These are phyloP conservation scores for Molanna angustata DNA, from an alignment of 2,888 invertebrate genomes.

Conservation along the genomic window DNA sequence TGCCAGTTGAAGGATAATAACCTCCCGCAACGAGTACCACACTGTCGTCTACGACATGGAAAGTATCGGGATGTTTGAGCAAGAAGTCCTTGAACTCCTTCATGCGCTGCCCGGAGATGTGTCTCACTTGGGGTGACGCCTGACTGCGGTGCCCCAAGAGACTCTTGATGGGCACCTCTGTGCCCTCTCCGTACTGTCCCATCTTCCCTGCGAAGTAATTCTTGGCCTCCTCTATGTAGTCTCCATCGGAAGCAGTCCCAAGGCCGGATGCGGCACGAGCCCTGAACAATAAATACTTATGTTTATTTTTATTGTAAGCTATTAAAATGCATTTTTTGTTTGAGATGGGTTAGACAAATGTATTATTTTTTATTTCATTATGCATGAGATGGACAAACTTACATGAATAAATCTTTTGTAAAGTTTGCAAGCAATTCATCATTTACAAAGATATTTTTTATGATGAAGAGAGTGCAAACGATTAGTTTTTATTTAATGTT, in stretches of 20 bases:
- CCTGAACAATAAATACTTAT: no score
- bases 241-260: constrained; percentile 59
- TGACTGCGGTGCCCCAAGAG: constrained; percentile 94
- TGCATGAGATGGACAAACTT: no score
- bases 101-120: constrained; percentile 91
- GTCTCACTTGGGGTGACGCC: constrained; percentile 95
- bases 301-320: no score
- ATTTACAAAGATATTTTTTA: no score
- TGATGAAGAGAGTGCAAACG: no score
- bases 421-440: no score
- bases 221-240: constrained; percentile 95
- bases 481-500: no score
- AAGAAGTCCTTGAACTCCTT: constrained; percentile 93
- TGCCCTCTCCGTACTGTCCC: constrained; percentile 90
- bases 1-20: constrained; percentile 63
- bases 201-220: constrained; percentile 96
- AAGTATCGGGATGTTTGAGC: constrained; percentile 77
- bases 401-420: no score
- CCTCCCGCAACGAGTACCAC: constrained; percentile 76
- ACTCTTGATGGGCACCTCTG: constrained; percentile 96
- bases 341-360: no score
- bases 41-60: constrained; percentile 81
- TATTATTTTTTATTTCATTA: no score
- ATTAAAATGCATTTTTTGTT: no score
- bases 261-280: constrained; percentile 59